These are phyloP conservation scores for Centropyge bicolor DNA, from an alignment of 2,797 vertebrate species.

Conservation along the genomic window DNA sequence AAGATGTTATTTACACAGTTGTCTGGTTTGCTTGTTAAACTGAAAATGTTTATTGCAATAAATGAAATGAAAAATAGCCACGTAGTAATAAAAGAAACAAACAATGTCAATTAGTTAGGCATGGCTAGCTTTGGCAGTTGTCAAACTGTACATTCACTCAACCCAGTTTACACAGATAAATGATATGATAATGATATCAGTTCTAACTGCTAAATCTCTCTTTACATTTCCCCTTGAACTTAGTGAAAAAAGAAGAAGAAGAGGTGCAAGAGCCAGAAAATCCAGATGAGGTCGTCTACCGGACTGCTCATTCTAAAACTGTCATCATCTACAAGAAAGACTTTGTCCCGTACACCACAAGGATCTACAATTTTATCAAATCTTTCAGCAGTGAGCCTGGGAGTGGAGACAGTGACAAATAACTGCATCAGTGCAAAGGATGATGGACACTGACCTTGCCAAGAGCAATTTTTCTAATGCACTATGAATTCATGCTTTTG, in stretches of 20 bases:
- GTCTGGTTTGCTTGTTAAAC: not conserved
- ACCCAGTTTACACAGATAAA: not conserved
- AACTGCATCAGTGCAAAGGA: constrained; percentile 14
- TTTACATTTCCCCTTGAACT: not conserved
- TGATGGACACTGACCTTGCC: not conserved
- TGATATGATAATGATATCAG: too few relatives aligned
- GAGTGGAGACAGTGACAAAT: constrained; percentile 32
- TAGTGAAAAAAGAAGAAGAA: constrained; percentile 26
- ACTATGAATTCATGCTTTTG: constrained; percentile 1
- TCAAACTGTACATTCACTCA: not conserved
- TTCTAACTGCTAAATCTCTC: not conserved
- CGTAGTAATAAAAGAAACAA: too few relatives aligned
- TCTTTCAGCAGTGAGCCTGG: constrained; percentile 41
- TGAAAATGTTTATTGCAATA: not conserved
- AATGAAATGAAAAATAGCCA: not conserved
- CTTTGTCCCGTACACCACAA: constrained; percentile 77
- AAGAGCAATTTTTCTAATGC: not conserved
- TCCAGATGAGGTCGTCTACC: constrained; percentile 31
- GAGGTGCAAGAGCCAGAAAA: constrained; percentile 26
- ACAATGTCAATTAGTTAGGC: not conserved
- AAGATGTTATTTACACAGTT: not conserved
- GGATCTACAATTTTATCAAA: constrained; percentile 69
- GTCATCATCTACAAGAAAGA: constrained; percentile 72
- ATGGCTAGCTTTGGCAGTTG: not conserved
- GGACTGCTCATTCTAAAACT: constrained; percentile 41